Evolutionary conservation across 1,140 invertebrate species (phyloP), one percentile per base, ranked within the genome.

Genomic region (Nymphalis io): DNA sequence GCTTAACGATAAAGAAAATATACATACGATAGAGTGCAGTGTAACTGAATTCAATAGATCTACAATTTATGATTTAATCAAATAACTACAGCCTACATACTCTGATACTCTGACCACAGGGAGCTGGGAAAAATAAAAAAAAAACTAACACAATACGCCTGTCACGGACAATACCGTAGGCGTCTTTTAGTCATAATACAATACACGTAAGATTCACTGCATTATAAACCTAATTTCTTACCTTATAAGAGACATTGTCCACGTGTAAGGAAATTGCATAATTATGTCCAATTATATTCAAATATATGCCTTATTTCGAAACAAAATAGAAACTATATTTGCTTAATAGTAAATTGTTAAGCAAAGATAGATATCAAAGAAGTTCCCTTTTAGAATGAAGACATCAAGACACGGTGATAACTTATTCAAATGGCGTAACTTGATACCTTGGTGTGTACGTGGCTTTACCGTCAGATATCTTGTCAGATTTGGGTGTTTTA

Each of bases 351-450:
- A 5, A 0, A 23, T 20, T 6, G 5, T 11, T 40, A 53, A n/a
- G 6, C 11, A 58, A 27, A 70, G 68, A 70, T 70, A 59, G 38
- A 39, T 65, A 70, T 70, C 68, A 60, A 70, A 63, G 51, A 55
- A 55, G 44, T 61, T 68, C 60, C 57, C 67, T 69, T 73, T 73
- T 66, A 75, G 74, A 83, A 85, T 85, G 76, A 78, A 85, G 83
- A 82, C 82, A 82, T 85, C 81, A 82, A 61, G 68, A 69, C 69
- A 68, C 60, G 46, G 74, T 73, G 55, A 82, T 84, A 84, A 82
- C 72, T 85, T 85, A 85, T 82, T 81, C 78, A 81, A 85, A 83
- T 83, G 75, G 80, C 64, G 81, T 79, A 83, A 83, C 77, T 65
- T 72, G 80, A 83, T 78, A 83, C 76, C 60, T 61, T 58, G 20